Base-by-base conservation (phyloP, 2,113 vertebrate species). In the Tetrax tetrax region DNA sequence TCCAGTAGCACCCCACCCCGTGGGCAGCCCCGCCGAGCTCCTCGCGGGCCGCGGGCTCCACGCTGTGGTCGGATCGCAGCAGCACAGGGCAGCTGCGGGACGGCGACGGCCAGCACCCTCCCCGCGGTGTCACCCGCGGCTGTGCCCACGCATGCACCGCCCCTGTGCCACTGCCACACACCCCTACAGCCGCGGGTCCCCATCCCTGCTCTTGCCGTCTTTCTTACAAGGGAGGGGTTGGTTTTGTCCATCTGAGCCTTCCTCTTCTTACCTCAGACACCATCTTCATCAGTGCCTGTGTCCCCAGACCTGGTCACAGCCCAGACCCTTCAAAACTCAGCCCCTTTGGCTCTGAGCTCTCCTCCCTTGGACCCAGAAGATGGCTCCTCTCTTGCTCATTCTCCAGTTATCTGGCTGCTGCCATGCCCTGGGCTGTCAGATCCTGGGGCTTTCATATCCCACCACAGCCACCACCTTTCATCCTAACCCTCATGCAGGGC, bases 41-140 rank as follows among this genome's bases (percentile, higher is more conserved):
- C 37, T 54, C 77, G n/a, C 82, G 79, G 96, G 90, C 22, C 94
- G 81, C 90, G 94, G 83, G 95, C 95, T 82, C 94, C 97, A 47
- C 94, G 47, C 84, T 21, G 95, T 56, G 97, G 96, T 71, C 74
- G 12, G 14, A 28, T 8, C 4, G n/a, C 17, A 23, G 75, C 68
- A 92, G 48, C 72, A 3, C 94, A 69, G 45, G 48, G 80, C 41
- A 25, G n/a, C 75, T 5, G 4, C n/a, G 45, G 66, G 24, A 9
- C 7, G 3, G 29, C 31, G 10, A 2, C 23, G 1, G 53, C 51
- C 90, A 25, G 45, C 50, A 11, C 33, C 17, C 6, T 4, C 27
- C 17, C 17, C 51, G 5, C 9, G 27, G 2, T 29, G 12, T 1
- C 66, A 31, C 23, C 63, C 1, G 53, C 27, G 24, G n/a, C 70